Percentiles rank a stretch among this genome's conserved stretches.
Conservation (phyloP, 2,113 vertebrate genomes). For the Pluvianellus socialis region DNA sequence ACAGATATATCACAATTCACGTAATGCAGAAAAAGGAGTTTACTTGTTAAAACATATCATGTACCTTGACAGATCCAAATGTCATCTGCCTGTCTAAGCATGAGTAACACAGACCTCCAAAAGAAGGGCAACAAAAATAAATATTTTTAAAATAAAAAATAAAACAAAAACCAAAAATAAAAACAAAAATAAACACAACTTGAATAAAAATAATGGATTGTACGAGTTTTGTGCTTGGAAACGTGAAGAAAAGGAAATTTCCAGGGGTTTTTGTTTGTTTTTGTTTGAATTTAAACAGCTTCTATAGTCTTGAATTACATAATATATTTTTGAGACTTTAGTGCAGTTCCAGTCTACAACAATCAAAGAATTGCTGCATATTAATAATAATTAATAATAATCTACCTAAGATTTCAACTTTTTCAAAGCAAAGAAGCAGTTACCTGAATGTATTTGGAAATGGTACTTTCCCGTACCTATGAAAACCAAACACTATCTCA, state of each 20-base stretch:
- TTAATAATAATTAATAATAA: too few relatives aligned
- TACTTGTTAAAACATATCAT: not conserved
- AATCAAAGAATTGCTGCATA: not conserved
- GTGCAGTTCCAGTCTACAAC: not conserved
- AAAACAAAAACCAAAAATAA: too few relatives aligned
- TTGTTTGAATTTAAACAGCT: not conserved
- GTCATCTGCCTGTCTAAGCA: not conserved
- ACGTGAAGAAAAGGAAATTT: not conserved
- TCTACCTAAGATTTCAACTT: not conserved
- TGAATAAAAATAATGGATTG: not conserved
- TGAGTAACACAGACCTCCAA: not conserved
- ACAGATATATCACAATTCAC: not conserved
- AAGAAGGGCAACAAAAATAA: not conserved
- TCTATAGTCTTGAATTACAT: not conserved
- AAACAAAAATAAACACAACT: not conserved
- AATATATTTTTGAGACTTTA: not conserved
- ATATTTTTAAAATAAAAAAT: too few relatives aligned
- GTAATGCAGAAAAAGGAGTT: not conserved
- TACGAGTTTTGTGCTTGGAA: not conserved
- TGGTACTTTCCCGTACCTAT: not conserved
- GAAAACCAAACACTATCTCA: not conserved
- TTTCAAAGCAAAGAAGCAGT: not conserved
- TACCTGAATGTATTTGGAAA: not conserved
- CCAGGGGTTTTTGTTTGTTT: not conserved
- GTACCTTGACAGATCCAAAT: not conserved